A percentile compares a stretch with the other conserved stretches of the same genome.
Evolutionary conservation across 2,888 invertebrate species (phyloP).

Genomic region (Cynaeus angustus): DNA sequence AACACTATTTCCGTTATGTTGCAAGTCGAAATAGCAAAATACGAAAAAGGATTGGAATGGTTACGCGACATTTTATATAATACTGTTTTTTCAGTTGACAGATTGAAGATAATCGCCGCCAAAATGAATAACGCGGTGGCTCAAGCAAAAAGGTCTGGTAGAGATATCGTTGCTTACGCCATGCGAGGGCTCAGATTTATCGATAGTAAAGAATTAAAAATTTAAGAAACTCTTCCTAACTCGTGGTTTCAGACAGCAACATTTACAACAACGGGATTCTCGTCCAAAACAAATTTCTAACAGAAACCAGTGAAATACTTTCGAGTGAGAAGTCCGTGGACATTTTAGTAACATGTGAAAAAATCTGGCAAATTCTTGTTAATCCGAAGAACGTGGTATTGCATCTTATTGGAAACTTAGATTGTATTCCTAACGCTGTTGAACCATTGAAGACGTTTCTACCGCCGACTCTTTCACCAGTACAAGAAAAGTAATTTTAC

Average conservation of each 20-base stretch:
- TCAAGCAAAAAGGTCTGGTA: conserved; percentile 83
- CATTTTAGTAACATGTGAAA: conserved; percentile 74
- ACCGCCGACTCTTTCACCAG: conserved; percentile 47
- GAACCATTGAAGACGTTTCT: conserved; percentile 61
- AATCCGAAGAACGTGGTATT: conserved; percentile 78
- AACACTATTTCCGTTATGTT: conserved; percentile 79
- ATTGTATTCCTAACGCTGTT: conserved; percentile 75
- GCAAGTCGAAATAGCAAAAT: conserved; percentile 86
- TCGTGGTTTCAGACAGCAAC: conserved; percentile 77
- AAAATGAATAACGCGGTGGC: conserved; percentile 89
- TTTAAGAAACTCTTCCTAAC: not conserved
- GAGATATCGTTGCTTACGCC: conserved; percentile 78
- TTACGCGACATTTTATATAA: conserved; percentile 83
- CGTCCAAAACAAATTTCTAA: conserved; percentile 85
- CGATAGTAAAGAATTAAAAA: conserved; percentile 54
- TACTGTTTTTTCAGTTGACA: conserved; percentile 81
- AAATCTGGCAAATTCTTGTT: conserved; percentile 76
- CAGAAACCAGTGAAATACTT: conserved; percentile 77
- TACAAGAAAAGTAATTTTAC: conserved; percentile 48
- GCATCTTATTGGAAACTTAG: conserved; percentile 83
- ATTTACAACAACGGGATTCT: conserved; percentile 81
- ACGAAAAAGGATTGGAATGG: conserved; percentile 82
- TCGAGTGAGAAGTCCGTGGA: conserved; percentile 72
- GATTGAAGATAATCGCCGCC: conserved; percentile 84
- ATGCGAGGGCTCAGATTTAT: conserved; percentile 76